These are phyloP conservation scores for Sigmodon hispidus DNA, from an alignment of 2,113 vertebrate genomes.

Conservation along the genomic window DNA sequence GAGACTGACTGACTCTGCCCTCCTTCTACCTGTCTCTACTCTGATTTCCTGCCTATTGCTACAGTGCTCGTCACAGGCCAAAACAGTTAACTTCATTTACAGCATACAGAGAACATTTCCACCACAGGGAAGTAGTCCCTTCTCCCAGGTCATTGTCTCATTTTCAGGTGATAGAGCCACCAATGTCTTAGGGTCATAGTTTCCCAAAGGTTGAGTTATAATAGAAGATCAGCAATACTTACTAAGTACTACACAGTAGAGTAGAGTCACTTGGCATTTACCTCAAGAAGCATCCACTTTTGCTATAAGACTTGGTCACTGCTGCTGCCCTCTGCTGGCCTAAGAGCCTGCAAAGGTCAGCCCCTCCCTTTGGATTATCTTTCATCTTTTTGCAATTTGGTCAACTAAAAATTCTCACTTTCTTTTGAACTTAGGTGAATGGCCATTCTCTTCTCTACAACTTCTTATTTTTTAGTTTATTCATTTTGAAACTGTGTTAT, in stretches of 20 bases:
- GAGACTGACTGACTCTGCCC: no score
- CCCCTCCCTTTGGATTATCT: background rate
- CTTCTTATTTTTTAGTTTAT: background rate
- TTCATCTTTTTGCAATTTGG: background rate
- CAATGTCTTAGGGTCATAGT: background rate
- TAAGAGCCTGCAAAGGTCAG: no score
- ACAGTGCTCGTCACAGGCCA: no score
- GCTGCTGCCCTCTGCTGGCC: conserved; percentile 50
- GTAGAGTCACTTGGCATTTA: background rate
- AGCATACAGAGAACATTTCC: no score
- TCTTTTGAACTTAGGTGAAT: background rate
- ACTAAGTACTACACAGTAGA: background rate
- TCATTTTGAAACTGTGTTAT: background rate
- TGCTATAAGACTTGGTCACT: background rate
- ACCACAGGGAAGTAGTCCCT: no score
- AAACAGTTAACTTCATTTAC: no score
- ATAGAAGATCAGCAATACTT: background rate
- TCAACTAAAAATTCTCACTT: background rate
- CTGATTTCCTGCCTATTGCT: no score
- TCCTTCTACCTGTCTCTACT: no score
- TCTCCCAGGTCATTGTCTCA: background rate
- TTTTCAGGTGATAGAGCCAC: background rate
- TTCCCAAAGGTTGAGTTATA: background rate
- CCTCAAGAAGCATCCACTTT: no score
- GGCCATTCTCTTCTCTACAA: background rate